phyloP scores from a whole-genome alignment of 2,113 vertebrate genomes.

The Pseudonaja textilis region DNA sequence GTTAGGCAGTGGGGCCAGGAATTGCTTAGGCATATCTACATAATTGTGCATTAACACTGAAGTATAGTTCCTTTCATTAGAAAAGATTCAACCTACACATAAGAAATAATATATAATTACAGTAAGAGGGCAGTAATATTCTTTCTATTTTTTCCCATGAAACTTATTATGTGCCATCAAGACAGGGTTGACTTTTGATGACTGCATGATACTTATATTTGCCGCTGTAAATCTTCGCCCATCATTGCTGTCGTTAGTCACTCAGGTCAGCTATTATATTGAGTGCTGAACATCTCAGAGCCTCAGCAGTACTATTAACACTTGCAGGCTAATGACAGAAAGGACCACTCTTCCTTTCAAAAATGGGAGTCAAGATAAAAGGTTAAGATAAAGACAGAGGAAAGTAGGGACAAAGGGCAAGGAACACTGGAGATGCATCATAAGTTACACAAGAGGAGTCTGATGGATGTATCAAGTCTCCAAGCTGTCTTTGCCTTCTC shows the following conservation, averaged over 20 bases:
- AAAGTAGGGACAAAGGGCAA: not conserved
- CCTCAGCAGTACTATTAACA: not conserved
- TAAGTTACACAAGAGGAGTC: not conserved
- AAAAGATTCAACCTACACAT: not conserved
- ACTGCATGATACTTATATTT: not conserved
- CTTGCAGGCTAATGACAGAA: not conserved
- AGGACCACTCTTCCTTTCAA: not conserved
- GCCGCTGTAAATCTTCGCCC: not conserved
- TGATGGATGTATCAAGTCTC: not conserved
- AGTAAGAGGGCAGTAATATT: not conserved
- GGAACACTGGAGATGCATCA: not conserved
- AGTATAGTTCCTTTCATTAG: not conserved
- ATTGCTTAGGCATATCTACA: not conserved
- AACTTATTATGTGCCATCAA: not conserved
- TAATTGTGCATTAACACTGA: not conserved
- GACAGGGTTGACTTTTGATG: not conserved
- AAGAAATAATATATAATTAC: not conserved
- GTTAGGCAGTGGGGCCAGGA: not conserved
- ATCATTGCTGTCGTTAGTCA: not conserved
- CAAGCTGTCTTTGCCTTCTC: not conserved
- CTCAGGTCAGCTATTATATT: not conserved
- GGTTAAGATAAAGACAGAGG: not conserved
- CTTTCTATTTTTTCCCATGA: not conserved
- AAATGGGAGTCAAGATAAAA: not conserved
- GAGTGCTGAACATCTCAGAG: not conserved